phyloP scores from a whole-genome alignment of 2,113 vertebrate genomes.

The Oriolus oriolus region DNA sequence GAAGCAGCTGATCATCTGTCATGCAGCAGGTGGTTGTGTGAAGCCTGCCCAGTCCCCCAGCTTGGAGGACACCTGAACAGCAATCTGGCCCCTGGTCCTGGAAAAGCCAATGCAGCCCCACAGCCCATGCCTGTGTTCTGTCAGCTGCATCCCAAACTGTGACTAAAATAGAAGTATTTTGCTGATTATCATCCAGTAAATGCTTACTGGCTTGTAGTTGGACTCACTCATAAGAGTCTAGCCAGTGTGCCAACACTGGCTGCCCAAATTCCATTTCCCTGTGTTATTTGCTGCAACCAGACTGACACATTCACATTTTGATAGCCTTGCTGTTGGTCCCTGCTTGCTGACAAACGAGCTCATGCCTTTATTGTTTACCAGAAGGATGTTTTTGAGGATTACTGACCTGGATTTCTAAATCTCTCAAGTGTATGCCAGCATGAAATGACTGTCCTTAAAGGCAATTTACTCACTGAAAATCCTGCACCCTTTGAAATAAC shows the following conservation, averaged over 20 bases:
- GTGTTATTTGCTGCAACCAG: background rate
- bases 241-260: background rate
- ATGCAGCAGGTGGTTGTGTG: background rate
- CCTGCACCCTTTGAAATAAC: background rate
- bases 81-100: background rate
- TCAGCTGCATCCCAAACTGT: background rate
- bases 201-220: background rate
- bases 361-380: background rate
- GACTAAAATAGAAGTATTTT: background rate
- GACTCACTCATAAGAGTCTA: background rate
- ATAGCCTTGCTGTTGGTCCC: background rate
- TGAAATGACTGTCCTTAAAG: conserved; percentile 21
- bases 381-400: conserved; percentile 3
- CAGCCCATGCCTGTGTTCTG: rapidly evolving
- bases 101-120: rapidly evolving
- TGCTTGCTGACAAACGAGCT: background rate
- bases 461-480: background rate
- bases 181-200: background rate
- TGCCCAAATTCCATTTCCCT: background rate
- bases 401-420: background rate
- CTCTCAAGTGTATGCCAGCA: background rate
- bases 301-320: background rate
- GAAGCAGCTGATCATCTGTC: background rate
- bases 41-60: background rate
- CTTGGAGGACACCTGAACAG: background rate